Percentiles rank a stretch among this genome's conserved stretches.
These are phyloP conservation scores for Aphis gossypii DNA, from an alignment of 1,140 invertebrate genomes.

Conservation along the genomic window DNA sequence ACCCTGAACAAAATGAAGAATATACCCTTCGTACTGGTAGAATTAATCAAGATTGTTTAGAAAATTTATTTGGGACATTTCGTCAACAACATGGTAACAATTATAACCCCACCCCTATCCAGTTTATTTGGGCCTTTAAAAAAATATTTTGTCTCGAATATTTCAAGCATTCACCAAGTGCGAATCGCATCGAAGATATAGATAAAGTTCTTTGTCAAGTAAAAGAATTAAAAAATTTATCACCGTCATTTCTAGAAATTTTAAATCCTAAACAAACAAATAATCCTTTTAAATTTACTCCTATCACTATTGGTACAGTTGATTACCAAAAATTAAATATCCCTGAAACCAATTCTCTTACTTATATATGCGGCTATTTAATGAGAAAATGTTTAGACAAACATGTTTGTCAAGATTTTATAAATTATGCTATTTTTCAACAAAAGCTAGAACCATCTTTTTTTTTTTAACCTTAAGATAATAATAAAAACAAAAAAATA, in stretches of 20 bases:
- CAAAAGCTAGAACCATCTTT: not conserved
- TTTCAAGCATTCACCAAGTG: not conserved
- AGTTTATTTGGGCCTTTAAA: not conserved
- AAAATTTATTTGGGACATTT: not conserved
- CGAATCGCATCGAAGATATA: not conserved
- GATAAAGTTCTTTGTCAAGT: not conserved
- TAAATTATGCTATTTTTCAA: not conserved
- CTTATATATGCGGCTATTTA: not conserved
- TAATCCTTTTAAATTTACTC: not conserved
- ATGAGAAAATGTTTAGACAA: not conserved
- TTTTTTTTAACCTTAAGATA: too few species aligned
- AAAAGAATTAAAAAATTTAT: not conserved
- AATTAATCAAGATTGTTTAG: not conserved
- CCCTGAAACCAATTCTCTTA: not conserved
- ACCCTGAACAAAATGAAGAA: not conserved
- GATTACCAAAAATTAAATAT: not conserved
- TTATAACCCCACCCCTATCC: not conserved
- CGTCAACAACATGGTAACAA: not conserved
- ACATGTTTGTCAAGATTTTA: not conserved
- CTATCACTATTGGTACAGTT: not conserved
- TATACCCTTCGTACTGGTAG: not conserved
- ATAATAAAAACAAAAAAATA: too few species aligned
- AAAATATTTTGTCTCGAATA: not conserved
- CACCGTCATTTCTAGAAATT: not conserved
- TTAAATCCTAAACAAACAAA: not conserved